Conservation (phyloP, 2,888 invertebrate genomes). For the Melipona beecheii region DNA sequence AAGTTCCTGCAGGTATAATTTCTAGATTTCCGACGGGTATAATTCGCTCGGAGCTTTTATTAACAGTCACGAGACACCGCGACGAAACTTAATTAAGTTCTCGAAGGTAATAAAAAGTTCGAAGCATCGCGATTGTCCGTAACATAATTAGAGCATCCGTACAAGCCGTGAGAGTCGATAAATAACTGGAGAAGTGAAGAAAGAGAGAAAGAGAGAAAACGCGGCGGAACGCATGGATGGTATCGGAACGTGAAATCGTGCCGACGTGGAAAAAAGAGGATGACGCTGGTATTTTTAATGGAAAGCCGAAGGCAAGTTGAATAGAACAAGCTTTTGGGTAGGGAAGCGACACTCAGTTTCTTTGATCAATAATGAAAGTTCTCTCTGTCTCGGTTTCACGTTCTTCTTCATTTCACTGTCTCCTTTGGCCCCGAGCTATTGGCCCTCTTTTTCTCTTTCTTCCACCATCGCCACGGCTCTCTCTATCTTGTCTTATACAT, state of each 20-base stretch:
- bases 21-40: not conserved
- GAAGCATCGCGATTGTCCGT: not conserved
- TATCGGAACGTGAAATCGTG: conserved; percentile 57
- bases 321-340: conserved; percentile 70
- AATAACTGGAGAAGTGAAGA: not conserved
- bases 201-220: not conserved
- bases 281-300: conserved; percentile 72
- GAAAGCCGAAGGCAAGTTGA: conserved; percentile 72
- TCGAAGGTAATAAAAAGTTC: not conserved
- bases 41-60: not conserved
- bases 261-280: conserved; percentile 57
- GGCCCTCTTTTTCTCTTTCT: conserved; percentile 52
- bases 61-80: not conserved
- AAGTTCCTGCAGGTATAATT: no score
- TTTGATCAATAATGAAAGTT: conserved; percentile 80
- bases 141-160: not conserved
- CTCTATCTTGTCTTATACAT: conserved; percentile 73
- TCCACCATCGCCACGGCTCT: conserved; percentile 36
- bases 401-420: conserved; percentile 52
- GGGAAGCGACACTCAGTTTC: conserved; percentile 72
- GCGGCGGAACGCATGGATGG: conserved; percentile 7
- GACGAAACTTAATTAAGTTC: conserved; percentile 6
- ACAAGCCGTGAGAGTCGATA: not conserved
- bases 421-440: conserved; percentile 47
- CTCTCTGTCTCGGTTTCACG: conserved; percentile 62